phyloP scores from a whole-genome alignment of 2,888 invertebrate species.

The Neuroscelio doddi region DNA sequence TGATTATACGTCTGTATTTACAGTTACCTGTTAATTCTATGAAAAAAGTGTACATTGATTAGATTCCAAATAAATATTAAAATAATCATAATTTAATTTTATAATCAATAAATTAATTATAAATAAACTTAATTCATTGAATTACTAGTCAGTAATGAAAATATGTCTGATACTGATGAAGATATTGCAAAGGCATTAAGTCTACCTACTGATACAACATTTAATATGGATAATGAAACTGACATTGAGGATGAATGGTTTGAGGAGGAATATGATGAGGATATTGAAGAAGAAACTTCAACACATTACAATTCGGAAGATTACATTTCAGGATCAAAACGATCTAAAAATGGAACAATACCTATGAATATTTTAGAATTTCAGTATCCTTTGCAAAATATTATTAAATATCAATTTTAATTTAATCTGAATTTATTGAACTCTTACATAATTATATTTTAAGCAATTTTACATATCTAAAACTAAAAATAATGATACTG shows the following conservation, averaged over 20 bases:
- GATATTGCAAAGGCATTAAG: slow-evolving; percentile 26
- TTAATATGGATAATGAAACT: neutral
- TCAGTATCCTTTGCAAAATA: slow-evolving; percentile 77
- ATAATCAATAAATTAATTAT: too few relatives aligned
- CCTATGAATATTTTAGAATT: slow-evolving; percentile 77
- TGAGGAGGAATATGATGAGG: slow-evolving; percentile 8
- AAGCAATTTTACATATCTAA: too few relatives aligned
- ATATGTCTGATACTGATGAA: slow-evolving; percentile 26
- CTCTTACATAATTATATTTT: neutral
- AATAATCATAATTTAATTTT: too few relatives aligned
- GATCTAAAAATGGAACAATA: slow-evolving; percentile 74
- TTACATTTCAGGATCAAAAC: slow-evolving; percentile 75
- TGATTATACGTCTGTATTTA: too few relatives aligned
- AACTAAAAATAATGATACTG: too few relatives aligned
- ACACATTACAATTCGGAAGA: slow-evolving; percentile 71
- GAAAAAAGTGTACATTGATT: too few relatives aligned
- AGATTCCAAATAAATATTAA: too few relatives aligned
- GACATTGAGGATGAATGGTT: slow-evolving; percentile 31
- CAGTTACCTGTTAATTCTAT: too few relatives aligned
- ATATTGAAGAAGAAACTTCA: slow-evolving; percentile 38
- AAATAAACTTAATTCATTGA: too few relatives aligned
- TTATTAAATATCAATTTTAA: neutral
- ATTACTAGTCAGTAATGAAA: too few relatives aligned
- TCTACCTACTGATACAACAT: slow-evolving; percentile 18
- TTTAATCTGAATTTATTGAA: neutral